Percentiles rank a stretch among this genome's conserved stretches.
Conservation (phyloP, 92 coral and sea anemone species). For the Virgularia gustaviana region DNA sequence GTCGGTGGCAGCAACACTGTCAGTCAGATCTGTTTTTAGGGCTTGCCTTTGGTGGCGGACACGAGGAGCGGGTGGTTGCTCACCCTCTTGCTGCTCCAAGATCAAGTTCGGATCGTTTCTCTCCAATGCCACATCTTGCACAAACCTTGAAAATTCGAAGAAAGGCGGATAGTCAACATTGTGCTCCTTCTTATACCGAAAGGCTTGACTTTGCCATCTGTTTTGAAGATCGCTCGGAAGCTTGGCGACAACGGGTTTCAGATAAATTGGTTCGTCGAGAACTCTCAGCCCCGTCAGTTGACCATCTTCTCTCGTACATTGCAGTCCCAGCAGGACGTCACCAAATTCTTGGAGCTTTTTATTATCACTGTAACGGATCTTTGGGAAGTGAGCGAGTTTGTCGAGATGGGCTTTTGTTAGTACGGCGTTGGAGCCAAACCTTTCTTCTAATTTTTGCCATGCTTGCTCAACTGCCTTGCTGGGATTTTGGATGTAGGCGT, state of each 20-base stretch:
- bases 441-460: conserved; percentile 46
- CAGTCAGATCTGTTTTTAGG: too few relatives aligned
- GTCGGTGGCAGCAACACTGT: too few relatives aligned
- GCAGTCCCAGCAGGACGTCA: conserved; percentile 46
- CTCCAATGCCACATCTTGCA: conserved; percentile 46
- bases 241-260: conserved; percentile 32
- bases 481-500: conserved; percentile 47
- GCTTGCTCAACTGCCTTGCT: conserved; percentile 34
- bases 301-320: conserved; percentile 52
- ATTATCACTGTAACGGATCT: conserved; percentile 24
- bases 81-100: conserved; percentile 10
- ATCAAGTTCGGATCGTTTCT: conserved; percentile 48
- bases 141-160: conserved; percentile 40
- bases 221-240: conserved; percentile 47
- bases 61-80: too few relatives aligned
- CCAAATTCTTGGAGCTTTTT: conserved; percentile 57
- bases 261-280: conserved; percentile 40
- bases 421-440: conserved; percentile 55
- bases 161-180: conserved; percentile 52
- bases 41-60: too few relatives aligned
- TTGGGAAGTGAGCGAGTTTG: conserved; percentile 29
- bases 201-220: too few relatives aligned
- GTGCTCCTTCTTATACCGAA: conserved; percentile 10
- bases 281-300: conserved; percentile 51
- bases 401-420: conserved; percentile 49